Base-by-base conservation (phyloP, 1,140 invertebrate genomes). In the Ceratosolen solmsi region DNA sequence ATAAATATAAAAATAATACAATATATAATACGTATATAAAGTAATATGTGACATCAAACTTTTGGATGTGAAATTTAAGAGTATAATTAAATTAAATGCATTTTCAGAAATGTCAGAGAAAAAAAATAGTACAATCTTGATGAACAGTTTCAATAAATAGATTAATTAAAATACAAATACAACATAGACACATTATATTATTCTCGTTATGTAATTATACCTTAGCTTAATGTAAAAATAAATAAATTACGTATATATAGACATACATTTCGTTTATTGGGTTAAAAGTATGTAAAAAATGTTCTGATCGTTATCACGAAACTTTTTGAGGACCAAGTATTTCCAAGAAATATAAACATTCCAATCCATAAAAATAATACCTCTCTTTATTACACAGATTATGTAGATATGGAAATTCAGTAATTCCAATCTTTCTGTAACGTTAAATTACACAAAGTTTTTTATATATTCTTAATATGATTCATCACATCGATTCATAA, bases 341-440 rank as follows among this genome's bases (percentile, higher is more conserved):
- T 60, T 75, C 36, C 73, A 7, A 58, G 36, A 33, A 56, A 36
- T 56, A n/a, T 41, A 60, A 41, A 75, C 22, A 75, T n/a, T 75
- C 27, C 22, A 38, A 68, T 38, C 7, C 22, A 38, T 68, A 38
- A 68, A 68, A 68, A 68, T 33, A 65, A 65, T 68, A 68, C 33
- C 15, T 38, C 33, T 33, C 22, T 68, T 68, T 68, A 68, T 68
- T 36, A n/a, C 63, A 36, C 20, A 68, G 33, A 38, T n/a, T 68
- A 68, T 38, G 33, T 68, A 38, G 63, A 68, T 68, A 68, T n/a
- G 63, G 17, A 38, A 20, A 68, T 38, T 38, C 22, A 20, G 22
- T 11, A 68, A 49, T 49, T 49, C 70, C n/a, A 49, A 71, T 49
- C 13, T 71, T 70, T 30, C 36, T 49, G 25, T 70, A 41, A 38